phyloP scores from a whole-genome alignment of 1,140 invertebrate genomes.

The Sarcophaga bullata region DNA sequence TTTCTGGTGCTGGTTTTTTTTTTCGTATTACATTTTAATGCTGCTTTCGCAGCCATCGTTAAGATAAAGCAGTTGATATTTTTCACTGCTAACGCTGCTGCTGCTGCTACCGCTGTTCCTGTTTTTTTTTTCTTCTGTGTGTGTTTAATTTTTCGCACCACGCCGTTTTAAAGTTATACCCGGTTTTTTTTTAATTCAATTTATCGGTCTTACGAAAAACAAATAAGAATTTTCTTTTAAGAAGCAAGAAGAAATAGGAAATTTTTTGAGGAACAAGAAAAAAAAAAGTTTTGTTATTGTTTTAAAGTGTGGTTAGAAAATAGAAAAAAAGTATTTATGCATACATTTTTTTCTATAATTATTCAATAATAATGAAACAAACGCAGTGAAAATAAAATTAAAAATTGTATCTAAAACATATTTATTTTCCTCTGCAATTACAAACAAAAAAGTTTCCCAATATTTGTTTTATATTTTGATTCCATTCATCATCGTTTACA shows the following conservation, averaged over 20 bases:
- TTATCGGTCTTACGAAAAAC: background rate
- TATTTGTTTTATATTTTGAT: conserved; percentile 23
- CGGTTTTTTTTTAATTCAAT: conserved; percentile 9
- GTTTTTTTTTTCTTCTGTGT: background rate
- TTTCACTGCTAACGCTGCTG: background rate
- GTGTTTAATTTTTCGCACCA: conserved; percentile 22
- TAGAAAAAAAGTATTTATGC: too few relatives aligned
- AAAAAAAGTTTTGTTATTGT: background rate
- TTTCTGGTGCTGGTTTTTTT: conserved; percentile 4
- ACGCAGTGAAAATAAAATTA: too few relatives aligned
- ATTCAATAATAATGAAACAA: too few relatives aligned
- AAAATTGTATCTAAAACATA: background rate
- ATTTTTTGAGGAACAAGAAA: background rate
- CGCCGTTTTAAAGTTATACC: conserved; percentile 32
- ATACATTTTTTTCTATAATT: too few relatives aligned
- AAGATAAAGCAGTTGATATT: conserved; percentile 31
- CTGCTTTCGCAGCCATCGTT: conserved; percentile 31
- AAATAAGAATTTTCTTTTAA: background rate
- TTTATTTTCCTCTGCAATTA: background rate
- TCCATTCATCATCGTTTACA: conserved; percentile 24
- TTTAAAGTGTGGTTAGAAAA: background rate
- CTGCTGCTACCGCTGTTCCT: background rate
- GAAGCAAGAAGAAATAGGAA: conserved; percentile 12
- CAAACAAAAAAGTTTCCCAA: conserved; percentile 8
- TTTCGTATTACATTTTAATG: conserved; percentile 36